Evolutionary conservation across 2,113 vertebrate genomes (phyloP).

Genomic region (Eulacestoma nigropectus): DNA sequence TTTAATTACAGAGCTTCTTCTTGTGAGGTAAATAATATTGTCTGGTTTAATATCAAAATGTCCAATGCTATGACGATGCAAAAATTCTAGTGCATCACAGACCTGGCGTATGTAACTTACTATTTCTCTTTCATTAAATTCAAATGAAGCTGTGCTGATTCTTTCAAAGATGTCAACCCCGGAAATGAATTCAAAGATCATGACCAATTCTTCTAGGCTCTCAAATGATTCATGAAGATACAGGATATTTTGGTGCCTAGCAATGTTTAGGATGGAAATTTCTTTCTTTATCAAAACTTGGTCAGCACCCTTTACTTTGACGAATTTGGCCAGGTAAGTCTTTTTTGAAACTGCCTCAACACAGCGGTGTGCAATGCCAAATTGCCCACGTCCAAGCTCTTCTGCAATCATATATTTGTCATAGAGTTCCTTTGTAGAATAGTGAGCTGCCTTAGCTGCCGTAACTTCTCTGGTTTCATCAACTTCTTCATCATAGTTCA

Average conservation of each 20-base stretch:
- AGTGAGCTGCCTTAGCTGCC: constrained; percentile 81
- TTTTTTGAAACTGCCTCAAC: constrained; percentile 87
- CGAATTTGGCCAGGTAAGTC: constrained; percentile 95
- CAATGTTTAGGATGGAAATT: constrained; percentile 89
- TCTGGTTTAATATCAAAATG: constrained; percentile 97
- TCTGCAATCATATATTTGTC: constrained; percentile 95
- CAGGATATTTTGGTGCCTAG: constrained; percentile 86
- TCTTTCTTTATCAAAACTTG: constrained; percentile 95
- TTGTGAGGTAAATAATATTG: constrained; percentile 92
- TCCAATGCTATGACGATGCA: constrained; percentile 86
- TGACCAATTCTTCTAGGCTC: constrained; percentile 92
- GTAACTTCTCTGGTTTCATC: constrained; percentile 82
- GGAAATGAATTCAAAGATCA: constrained; percentile 98
- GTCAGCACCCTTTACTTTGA: constrained; percentile 96
- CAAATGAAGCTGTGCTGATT: constrained; percentile 84
- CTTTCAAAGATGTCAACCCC: constrained; percentile 94
- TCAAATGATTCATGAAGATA: constrained; percentile 93
- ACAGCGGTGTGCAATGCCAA: constrained; percentile 93
- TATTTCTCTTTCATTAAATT: constrained; percentile 90
- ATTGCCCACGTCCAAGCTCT: constrained; percentile 92
- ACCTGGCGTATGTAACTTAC: constrained; percentile 87
- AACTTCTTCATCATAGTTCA: constrained; percentile 95
- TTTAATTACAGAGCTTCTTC: constrained; percentile 87
- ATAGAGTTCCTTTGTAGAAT: constrained; percentile 87
- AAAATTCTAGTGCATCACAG: constrained; percentile 88